phyloP scores from a whole-genome alignment of 2,113 vertebrate genomes.

The Plecotus auritus region DNA sequence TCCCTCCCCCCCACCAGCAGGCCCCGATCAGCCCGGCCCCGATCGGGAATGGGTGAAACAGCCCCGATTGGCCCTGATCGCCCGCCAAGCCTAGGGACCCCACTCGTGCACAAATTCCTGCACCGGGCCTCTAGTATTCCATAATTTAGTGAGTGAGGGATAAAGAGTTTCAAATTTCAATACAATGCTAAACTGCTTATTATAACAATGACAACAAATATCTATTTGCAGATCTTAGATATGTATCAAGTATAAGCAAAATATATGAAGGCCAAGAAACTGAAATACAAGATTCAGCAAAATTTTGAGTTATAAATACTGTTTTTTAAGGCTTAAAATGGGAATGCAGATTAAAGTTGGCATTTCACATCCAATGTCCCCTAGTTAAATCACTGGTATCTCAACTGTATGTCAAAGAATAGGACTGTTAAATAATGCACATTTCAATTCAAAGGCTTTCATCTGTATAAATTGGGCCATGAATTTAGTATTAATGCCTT shows the following conservation, averaged over 20 bases:
- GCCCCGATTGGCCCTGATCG: too few relatives aligned
- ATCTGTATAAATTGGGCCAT: constrained; percentile 52
- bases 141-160: not conserved
- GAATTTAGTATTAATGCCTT: constrained; percentile 14
- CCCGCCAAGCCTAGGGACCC: too few relatives aligned
- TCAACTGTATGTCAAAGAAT: constrained; percentile 34
- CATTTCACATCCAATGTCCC: constrained; percentile 30
- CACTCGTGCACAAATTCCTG: too few relatives aligned
- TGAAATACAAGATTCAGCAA: not conserved
- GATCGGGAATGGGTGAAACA: too few relatives aligned
- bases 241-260: not conserved
- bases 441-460: constrained; percentile 72
- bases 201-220: not conserved
- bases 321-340: not conserved
- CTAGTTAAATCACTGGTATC: constrained; percentile 65
- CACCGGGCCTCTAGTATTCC: not conserved
- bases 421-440: constrained; percentile 77
- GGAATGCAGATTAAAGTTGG: constrained; percentile 23
- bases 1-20: too few relatives aligned
- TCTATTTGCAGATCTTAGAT: not conserved
- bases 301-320: constrained; percentile 4
- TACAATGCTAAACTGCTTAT: not conserved
- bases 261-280: not conserved
- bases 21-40: too few relatives aligned
- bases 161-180: not conserved